phyloP scores from a whole-genome alignment of 2,888 invertebrate genomes.

The Artemia sp. region DNA sequence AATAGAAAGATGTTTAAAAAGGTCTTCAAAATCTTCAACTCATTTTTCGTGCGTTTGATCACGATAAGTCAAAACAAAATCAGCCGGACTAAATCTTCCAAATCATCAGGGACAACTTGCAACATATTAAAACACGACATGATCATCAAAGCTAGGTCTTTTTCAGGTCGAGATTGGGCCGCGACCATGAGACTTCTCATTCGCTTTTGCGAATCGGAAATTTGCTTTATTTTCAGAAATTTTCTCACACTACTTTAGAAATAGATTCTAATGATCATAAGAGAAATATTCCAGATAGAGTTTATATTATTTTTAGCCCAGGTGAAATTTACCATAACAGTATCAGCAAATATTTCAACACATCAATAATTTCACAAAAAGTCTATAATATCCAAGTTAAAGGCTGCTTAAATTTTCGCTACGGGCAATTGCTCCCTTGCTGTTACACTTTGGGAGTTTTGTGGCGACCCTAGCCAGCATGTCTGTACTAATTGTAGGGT shows the following conservation, averaged over 20 bases:
- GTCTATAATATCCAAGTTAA: constrained; percentile 72
- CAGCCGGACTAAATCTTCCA: constrained; percentile 54
- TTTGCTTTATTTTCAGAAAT: constrained; percentile 36
- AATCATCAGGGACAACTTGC: constrained; percentile 48
- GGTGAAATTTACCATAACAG: constrained; percentile 83
- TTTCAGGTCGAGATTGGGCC: constrained; percentile 92
- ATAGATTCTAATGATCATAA: constrained; percentile 45
- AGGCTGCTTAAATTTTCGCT: constrained; percentile 60
- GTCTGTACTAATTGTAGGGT: constrained; percentile 83
- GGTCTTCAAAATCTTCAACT: constrained; percentile 60
- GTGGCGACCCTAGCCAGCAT: constrained; percentile 68
- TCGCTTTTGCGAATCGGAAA: constrained; percentile 34
- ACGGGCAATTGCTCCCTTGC: constrained; percentile 57
- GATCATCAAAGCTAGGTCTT: constrained; percentile 85
- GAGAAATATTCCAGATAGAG: constrained; percentile 39
- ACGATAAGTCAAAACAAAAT: constrained; percentile 80
- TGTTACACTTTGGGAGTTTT: constrained; percentile 58
- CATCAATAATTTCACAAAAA: constrained; percentile 71
- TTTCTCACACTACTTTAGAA: constrained; percentile 81
- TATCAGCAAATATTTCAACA: constrained; percentile 62
- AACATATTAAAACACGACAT: constrained; percentile 65
- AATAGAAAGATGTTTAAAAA: constrained; percentile 62
- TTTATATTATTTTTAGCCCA: constrained; percentile 91
- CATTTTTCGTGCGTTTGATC: constrained; percentile 60
- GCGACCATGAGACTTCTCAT: constrained; percentile 64